Evolutionary conservation across 2,888 invertebrate genomes (phyloP).

Genomic region (Hetaerina titia): DNA sequence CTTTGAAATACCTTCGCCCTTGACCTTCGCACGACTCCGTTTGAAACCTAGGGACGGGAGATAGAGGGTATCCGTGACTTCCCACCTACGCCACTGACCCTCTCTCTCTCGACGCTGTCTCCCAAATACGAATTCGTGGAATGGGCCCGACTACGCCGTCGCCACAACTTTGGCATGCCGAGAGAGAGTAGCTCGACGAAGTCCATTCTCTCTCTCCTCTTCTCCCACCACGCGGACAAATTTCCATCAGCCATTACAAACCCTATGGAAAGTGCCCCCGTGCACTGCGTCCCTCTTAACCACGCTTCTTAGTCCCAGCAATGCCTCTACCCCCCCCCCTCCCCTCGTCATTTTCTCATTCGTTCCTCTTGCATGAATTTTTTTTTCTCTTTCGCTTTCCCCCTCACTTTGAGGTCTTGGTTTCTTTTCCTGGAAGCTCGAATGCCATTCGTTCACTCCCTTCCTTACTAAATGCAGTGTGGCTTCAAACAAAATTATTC

Average conservation of each 20-base stretch:
- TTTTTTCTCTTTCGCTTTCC: neutral
- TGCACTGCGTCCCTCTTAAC: neutral
- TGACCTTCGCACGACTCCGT: neutral
- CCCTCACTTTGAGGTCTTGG: neutral
- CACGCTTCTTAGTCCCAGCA: neutral
- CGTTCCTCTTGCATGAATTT: neutral
- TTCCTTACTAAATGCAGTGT: neutral
- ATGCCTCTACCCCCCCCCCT: neutral
- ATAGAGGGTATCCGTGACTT: too few relatives aligned
- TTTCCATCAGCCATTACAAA: too few relatives aligned
- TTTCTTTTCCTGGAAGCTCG: neutral
- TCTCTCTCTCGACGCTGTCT: neutral
- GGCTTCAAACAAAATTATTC: neutral
- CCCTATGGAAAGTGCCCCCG: too few relatives aligned
- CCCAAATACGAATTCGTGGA: neutral
- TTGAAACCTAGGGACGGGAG: too few relatives aligned
- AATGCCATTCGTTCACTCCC: neutral
- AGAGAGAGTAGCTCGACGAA: neutral
- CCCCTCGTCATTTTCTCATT: neutral
- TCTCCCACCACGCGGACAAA: too few relatives aligned
- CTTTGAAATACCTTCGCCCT: neutral
- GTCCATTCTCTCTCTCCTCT: too few relatives aligned
- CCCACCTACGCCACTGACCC: neutral
- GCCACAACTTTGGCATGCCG: neutral
- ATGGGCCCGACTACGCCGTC: neutral